Conservation (phyloP, 2,113 vertebrate species). For the Hydrolagus affinis region DNA sequence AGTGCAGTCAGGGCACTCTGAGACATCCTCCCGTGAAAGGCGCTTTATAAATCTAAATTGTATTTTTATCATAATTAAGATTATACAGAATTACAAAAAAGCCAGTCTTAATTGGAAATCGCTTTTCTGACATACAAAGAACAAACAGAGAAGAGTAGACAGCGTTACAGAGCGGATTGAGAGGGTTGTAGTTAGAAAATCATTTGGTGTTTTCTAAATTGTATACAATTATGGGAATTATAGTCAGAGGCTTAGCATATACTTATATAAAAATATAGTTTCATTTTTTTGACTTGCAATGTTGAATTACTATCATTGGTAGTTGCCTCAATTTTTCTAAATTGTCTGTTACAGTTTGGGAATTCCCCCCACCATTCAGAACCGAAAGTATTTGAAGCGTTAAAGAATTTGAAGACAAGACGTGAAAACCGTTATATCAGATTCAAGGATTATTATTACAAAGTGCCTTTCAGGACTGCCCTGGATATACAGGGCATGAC, state of each 20-base stretch:
- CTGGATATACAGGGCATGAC: not conserved
- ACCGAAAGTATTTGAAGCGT: too few relatives aligned
- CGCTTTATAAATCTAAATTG: too few relatives aligned
- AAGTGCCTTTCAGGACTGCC: not conserved
- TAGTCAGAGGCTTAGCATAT: constrained; percentile 4
- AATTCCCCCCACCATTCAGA: not conserved
- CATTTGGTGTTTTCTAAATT: constrained; percentile 19
- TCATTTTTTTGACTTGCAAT: not conserved
- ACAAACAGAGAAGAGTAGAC: not conserved
- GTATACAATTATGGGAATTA: not conserved
- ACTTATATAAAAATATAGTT: not conserved
- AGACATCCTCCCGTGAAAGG: too few relatives aligned
- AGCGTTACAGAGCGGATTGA: not conserved
- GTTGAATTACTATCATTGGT: not conserved
- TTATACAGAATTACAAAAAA: too few relatives aligned
- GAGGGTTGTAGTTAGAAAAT: not conserved
- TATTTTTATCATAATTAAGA: too few relatives aligned
- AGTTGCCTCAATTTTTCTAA: not conserved
- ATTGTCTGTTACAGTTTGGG: not conserved
- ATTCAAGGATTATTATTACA: too few relatives aligned
- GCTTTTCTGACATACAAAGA: not conserved
- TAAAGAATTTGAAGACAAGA: too few relatives aligned
- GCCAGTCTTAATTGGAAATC: too few relatives aligned
- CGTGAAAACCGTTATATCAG: too few relatives aligned
- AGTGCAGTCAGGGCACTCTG: too few relatives aligned